Evolutionary conservation across 2,888 invertebrate species (phyloP).

Genomic region (Pollenia griseotomentosa): DNA sequence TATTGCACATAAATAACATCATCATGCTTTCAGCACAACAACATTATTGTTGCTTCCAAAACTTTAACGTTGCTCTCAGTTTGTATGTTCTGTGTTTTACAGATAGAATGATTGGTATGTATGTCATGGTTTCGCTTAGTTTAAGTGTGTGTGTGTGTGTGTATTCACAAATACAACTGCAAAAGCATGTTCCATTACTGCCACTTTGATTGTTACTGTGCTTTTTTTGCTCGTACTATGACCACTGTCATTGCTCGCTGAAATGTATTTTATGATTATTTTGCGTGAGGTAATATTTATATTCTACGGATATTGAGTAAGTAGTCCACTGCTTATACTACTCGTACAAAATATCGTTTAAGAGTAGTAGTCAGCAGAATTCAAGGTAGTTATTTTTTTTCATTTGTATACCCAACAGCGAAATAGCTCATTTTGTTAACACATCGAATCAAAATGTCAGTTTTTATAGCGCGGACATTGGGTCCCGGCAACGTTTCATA

Average conservation of each 20-base stretch:
- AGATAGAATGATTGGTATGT: conserved; percentile 8
- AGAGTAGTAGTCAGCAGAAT: conserved; percentile 56
- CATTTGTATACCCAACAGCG: no score
- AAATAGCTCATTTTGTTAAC: no score
- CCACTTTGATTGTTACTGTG: conserved; percentile 35
- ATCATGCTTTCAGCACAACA: conserved; percentile 50
- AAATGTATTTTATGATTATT: conserved; percentile 72
- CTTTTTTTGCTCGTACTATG: conserved; percentile 20
- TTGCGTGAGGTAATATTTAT: conserved; percentile 71
- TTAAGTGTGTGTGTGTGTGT: not conserved
- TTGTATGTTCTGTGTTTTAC: not conserved
- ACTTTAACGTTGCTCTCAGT: conserved; percentile 18
- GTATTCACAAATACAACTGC: not conserved
- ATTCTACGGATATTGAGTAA: conserved; percentile 63
- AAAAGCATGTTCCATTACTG: conserved; percentile 17
- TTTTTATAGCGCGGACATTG: no score
- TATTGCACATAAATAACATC: conserved; percentile 67
- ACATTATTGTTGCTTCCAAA: conserved; percentile 32
- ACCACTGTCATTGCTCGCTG: conserved; percentile 61
- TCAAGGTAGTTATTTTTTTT: conserved; percentile 8
- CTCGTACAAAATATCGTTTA: conserved; percentile 20
- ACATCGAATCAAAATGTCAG: no score
- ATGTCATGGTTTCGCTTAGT: conserved; percentile 2
- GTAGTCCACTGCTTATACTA: conserved; percentile 34
- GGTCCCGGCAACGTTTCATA: no score